Conservation (phyloP, 1,140 invertebrate species). For the Cataglyphis hispanica region DNA sequence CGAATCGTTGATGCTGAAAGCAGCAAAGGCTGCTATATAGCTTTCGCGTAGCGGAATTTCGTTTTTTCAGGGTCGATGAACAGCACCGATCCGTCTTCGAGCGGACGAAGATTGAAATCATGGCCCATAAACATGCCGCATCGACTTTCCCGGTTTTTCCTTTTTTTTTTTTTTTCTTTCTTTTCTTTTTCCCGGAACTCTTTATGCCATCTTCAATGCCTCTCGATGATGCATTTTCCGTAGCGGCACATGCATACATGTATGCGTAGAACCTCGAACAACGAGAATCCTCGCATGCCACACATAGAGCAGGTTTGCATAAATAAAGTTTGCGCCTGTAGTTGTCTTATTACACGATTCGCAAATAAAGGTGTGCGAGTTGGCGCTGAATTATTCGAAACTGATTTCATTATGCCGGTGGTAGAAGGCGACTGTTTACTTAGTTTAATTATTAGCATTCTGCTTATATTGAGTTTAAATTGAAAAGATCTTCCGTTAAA, state of each 20-base stretch:
- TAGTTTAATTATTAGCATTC: conserved; percentile 32
- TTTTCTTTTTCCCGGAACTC: neutral
- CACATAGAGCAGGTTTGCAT: neutral
- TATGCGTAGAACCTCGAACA: neutral
- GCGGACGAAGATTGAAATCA: neutral
- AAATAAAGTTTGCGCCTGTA: neutral
- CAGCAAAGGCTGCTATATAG: neutral
- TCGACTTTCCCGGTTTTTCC: neutral
- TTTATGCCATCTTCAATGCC: conserved; percentile 12
- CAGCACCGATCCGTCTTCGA: neutral
- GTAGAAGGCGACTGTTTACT: neutral
- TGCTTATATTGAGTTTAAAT: neutral
- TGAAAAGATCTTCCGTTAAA: neutral
- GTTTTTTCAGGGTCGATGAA: conserved; percentile 31
- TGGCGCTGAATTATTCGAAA: conserved; percentile 16
- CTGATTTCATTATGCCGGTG: neutral
- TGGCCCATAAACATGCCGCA: neutral
- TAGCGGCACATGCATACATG: neutral
- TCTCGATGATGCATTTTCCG: conserved; percentile 14
- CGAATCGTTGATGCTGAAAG: conserved; percentile 23
- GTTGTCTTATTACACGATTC: neutral
- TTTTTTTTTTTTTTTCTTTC: neutral
- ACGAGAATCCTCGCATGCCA: neutral
- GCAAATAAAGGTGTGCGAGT: neutral
- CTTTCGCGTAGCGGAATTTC: neutral